Base-by-base conservation (phyloP, 1,140 invertebrate genomes). In the Dermatophagoides farinae region DNA sequence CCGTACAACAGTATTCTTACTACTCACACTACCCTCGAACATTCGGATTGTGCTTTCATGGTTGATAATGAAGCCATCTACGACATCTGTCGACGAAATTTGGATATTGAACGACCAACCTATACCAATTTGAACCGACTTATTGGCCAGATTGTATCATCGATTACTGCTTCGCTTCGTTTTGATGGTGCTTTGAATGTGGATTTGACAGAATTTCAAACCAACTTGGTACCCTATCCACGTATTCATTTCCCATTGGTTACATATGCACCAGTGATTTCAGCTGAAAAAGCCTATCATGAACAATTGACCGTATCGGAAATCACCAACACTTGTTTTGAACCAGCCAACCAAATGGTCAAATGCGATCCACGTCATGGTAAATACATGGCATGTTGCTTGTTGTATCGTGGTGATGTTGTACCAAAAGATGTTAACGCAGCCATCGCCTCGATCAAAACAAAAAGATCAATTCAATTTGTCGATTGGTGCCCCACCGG, bases 1-100 rank as follows among this genome's bases (percentile, higher is more conserved):
- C 86, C 87, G 0, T 91, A 91, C 69, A 91, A 91, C 71, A 80
- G 85, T 0, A 75, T 89, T 10, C 71, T 90, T 37, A 82, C 85
- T 9, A 82, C 84, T 0, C 86, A 88, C 67, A 80, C 80, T 39
- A 82, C 81, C 38, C 76, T 91, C 67, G 81, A 89, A 65, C 79
- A 80, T 65, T 79, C 82, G 61, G 85, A 90, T 67, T 83, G 84
- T 44, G 82, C 80, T 47, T 88, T 91, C 67, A 67, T 81, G 72
- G 79, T 82, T 25, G 80, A 83, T 71, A 82, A 82, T 69, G 79
- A 83, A 69, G 81, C 80, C 58, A 83, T 83, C 61, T 83, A 82
- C 67, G 80, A 84, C 65, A 81, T 83, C 65, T 84, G 81, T 66
- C 69, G 76, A 20, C 68, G 75, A 22, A 79, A 80, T 62, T 65